Base-by-base conservation (phyloP, 1,140 invertebrate species). In the Hylyphantes graminicola region DNA sequence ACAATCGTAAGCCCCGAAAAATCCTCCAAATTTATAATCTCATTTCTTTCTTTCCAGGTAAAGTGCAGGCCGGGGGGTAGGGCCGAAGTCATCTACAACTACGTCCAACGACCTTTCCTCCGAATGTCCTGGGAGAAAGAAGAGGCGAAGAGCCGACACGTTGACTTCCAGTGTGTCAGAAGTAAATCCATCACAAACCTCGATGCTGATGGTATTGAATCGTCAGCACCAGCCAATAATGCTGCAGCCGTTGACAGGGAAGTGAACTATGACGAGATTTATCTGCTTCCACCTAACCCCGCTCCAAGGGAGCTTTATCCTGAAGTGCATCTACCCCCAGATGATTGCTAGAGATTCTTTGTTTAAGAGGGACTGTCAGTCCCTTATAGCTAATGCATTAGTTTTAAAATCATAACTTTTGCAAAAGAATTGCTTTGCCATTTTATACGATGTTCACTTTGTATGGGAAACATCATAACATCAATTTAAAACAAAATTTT, bases 51-150 rank as follows among this genome's bases (percentile, higher is more conserved):
- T 35, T 35, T 35, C 5, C 5, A 35, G 35, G 35, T 94, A 0
- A 97, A 92, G 85, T 89, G 90, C 77, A 87, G 92, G 90, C 90
- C 87, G 73, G 89, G 89, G n/a, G 88, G 88, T 21, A 86, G 89
- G 59, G 88, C 89, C 13, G 96, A 97, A 91, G 98, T 99, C 0
- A 98, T 99, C 85, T 99, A 99, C 90, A 99, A 99, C 90, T 99
- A 99, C 90, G 98, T 99, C 0, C 98, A 99, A 89, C 91, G 98
- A n/a, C 98, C 98, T 0, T 99, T 99, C 89, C 96, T 99, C 67
- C 96, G 98, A 87, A 98, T 99, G 96, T 99, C 97, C 0, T 99
- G 98, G 98, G 98, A 99, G 89, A 99, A 99, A 87, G 98, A 99
- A 88, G 98, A 99, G 89, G 97, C 97, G 0, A 99, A 98, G 88